A percentile compares a stretch with the other conserved stretches of the same genome.
These are phyloP conservation scores for Polylopha cassiicola DNA, from an alignment of 2,888 invertebrate species.

Conservation along the genomic window DNA sequence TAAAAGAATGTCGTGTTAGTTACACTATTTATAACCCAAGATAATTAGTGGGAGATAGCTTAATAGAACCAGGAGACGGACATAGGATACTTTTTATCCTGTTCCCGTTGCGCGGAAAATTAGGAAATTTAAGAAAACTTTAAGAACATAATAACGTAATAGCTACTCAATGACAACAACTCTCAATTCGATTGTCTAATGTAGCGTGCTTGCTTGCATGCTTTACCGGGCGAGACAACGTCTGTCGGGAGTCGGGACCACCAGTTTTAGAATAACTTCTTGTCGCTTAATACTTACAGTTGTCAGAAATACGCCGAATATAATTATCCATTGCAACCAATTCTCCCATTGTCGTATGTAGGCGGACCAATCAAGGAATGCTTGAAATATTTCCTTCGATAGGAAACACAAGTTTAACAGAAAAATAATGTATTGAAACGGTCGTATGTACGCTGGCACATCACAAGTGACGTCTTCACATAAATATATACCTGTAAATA, in stretches of 20 bases:
- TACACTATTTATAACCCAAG: no score
- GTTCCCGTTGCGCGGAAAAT: neutral
- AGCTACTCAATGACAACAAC: no score
- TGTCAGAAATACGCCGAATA: slow-evolving; percentile 82
- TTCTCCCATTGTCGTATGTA: slow-evolving; percentile 91
- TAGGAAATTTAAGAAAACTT: neutral
- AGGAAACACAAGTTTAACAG: slow-evolving; percentile 80
- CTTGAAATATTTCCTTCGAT: slow-evolving; percentile 87
- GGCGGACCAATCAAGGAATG: slow-evolving; percentile 83
- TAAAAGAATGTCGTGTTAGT: no score
- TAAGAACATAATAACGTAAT: no score
- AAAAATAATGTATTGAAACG: slow-evolving; percentile 79
- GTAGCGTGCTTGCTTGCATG: no score
- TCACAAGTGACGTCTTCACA: slow-evolving; percentile 61
- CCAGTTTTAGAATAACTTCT: neutral
- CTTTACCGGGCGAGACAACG: no score
- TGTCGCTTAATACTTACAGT: slow-evolving; percentile 63
- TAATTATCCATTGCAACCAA: slow-evolving; percentile 88
- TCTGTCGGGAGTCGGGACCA: no score
- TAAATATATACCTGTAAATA: slow-evolving; percentile 70
- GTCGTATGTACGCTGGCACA: slow-evolving; percentile 57
- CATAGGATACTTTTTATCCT: neutral
- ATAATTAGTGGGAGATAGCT: no score
- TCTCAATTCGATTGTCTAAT: no score
- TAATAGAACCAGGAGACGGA: no score